Conservation (phyloP, 2,888 invertebrate species). For the Caenorhabditis macrosperma region DNA sequence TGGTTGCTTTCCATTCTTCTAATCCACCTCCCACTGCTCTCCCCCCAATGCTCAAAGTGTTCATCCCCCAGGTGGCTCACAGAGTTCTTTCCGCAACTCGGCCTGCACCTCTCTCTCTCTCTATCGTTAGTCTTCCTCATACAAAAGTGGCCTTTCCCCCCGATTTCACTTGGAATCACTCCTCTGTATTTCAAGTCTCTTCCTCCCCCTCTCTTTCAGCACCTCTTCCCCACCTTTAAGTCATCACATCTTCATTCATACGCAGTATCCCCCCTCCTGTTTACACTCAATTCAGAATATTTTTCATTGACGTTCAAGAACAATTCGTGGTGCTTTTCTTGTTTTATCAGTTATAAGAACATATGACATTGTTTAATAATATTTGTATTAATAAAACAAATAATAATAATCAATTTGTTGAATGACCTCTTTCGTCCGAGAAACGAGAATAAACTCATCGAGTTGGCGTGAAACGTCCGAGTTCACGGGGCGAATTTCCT, state of each 20-base stretch:
- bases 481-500: not conserved
- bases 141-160: slow-evolving; percentile 43
- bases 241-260: slow-evolving; percentile 2
- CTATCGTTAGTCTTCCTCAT: slow-evolving; percentile 9
- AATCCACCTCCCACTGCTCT: slow-evolving; percentile 27
- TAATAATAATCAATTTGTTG: not conserved
- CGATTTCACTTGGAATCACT: slow-evolving; percentile 54
- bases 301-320: slow-evolving; percentile 46
- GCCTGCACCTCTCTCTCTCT: slow-evolving; percentile 24
- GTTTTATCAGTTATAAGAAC: slow-evolving; percentile 57
- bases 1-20: slow-evolving; percentile 22
- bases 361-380: slow-evolving; percentile 57
- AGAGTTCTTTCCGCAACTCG: slow-evolving; percentile 50
- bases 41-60: slow-evolving; percentile 40
- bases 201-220: slow-evolving; percentile 22
- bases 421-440: too few relatives aligned
- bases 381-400: slow-evolving; percentile 52
- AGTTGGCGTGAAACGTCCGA: not conserved
- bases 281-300: slow-evolving; percentile 15
- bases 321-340: slow-evolving; percentile 56
- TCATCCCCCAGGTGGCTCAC: slow-evolving; percentile 34
- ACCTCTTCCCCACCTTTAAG: slow-evolving; percentile 1
- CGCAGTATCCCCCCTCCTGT: slow-evolving; percentile 16
- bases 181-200: slow-evolving; percentile 11
- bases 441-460: not conserved